Base-by-base conservation (phyloP, 1,140 invertebrate genomes). In the Nebria ingens region DNA sequence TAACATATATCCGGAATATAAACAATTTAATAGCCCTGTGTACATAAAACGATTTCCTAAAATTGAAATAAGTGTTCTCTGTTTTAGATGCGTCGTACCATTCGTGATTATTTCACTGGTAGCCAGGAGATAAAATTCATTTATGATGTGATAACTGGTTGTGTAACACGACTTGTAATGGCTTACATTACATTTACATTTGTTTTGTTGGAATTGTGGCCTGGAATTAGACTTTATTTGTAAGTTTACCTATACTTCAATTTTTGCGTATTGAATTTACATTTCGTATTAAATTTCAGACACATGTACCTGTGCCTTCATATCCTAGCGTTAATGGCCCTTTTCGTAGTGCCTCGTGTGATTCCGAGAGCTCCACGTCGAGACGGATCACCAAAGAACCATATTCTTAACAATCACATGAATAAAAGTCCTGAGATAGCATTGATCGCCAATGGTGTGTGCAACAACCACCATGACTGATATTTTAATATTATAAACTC, bases 141-240 rank as follows among this genome's bases (percentile, higher is more conserved):
- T 59, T 95, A 95, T 68, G 87, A 94, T 69, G 68, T 81, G 38
- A 52, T 89, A 29, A 88, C 91, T 21, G 85, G 89, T 64, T 62
- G 87, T 20, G 75, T 80, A 6, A 93, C 91, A n/a, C 79, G 89
- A 61, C 65, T 95, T 20, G 74, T 85, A 49, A 82, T 96, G 78
- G 83, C 85, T 20, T 97, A 96, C 67, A 79, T 88, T 21, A 89
- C 88, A 19, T 91, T 92, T 64, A 87, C 89, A 59, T 96, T 97
- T 71, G 79, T 96, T 53, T 65, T 95, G n/a, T 76, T 95, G 57
- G 89, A 95, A 67, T 84, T 94, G 54, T 67, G 61, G 61, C 54
- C 59, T 15, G 60, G 64, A 45, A 55, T 71, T 19, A 54, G 62
- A 55, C 42, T 71, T 12, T 71, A 68, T 55, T 53, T 64, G 61